Evolutionary conservation across 1,140 invertebrate genomes (phyloP), one percentile per base, ranked within the genome.

Genomic region (Sitophilus oryzae): DNA sequence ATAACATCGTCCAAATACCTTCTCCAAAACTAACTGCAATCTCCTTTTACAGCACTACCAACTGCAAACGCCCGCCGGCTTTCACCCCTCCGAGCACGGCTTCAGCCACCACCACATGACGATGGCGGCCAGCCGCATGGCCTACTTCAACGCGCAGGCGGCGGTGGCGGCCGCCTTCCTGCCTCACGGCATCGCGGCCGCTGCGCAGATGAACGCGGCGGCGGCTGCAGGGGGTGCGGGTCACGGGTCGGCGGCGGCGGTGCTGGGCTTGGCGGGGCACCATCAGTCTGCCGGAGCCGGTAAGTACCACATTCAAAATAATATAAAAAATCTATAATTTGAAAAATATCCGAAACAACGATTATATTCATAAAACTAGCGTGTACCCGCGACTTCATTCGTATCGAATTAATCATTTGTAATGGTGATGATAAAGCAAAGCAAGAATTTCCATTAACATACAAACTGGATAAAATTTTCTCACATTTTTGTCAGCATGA

Each of bases 141-240:
- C 86, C n/a, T 89, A 89, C 63, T 85, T 90, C 66, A 90, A 91
- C 73, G 87, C 88, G 22, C 88, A 90, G 69, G 88, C 88, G 16
- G 87, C 88, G 8, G 87, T 89, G n/a, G 88, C 88, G 1, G 88
- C 88, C 4, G 88, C 88, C 40, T 91, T 91, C 75, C 76, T 91
- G 56, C 88, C 85, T 15, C 82, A 83, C 56, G 80, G 81, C 70
- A 78, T 69, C 65, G 76, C 54, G 64, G 79, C 70, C 68, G 70
- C 70, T 15, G 70, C 70, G 16, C 62, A 67, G 6, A 71, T 71
- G 66, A 70, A 67, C 41, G 66, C 64, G 9, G 62, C 53, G 19
- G 52, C 51, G 5, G 52, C 52, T 16, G 50, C 34, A 58, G 40
- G 61, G n/a, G 56, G 30, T 44, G 56, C 16, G 16, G 55, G 52